Evolutionary conservation across 2,797 vertebrate genomes (phyloP), one percentile per base, ranked within the genome.

Genomic region (Aldrovandia affinis): DNA sequence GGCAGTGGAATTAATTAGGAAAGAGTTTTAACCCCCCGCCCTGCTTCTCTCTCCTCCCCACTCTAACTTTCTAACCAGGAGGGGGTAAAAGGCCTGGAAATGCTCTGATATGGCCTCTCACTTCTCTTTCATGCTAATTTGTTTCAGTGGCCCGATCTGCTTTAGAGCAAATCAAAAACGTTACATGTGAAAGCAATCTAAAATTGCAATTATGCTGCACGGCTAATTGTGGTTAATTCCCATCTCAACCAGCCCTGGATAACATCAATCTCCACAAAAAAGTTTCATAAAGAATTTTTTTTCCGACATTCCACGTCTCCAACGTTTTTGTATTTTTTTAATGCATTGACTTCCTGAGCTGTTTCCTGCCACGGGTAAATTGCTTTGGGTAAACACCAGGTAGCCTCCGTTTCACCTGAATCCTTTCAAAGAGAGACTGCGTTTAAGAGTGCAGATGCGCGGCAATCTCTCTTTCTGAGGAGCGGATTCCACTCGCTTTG

Each of bases 1-100:
- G 96, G 92, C 96, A 96, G 92, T 89, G 94, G 94, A 97, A 97
- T 98, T 98, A 97, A 98, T 98, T 97, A 97, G 95, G 93, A 95
- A 92, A 92, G 93, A 94, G 92, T 96, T 97, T 92, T 96, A 95
- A 95, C 95, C 95, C 94, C 83, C 86, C 88, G 73, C 78, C 68
- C 52, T 50, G n/a, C n/a, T n/a, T 12, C 12, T 42, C 68, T 73
- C 33, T 28, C 28, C 47, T 68, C 70, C 39, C 18, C 59, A 83
- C 86, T 92, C 54, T 70, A 92, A 94, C 90, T 91, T 93, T 93
- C 81, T 90, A 83, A 91, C 86, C 90, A 86, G 77, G 70, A 84
- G 87, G 85, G 86, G 85, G 86, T 84, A 73, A 84, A 61, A 84
- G 47, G 20, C 52, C 88, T 87, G 88, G 88, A 88, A 87, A 87